phyloP scores from a whole-genome alignment of 2,888 invertebrate species.

The Pandemis heparana region DNA sequence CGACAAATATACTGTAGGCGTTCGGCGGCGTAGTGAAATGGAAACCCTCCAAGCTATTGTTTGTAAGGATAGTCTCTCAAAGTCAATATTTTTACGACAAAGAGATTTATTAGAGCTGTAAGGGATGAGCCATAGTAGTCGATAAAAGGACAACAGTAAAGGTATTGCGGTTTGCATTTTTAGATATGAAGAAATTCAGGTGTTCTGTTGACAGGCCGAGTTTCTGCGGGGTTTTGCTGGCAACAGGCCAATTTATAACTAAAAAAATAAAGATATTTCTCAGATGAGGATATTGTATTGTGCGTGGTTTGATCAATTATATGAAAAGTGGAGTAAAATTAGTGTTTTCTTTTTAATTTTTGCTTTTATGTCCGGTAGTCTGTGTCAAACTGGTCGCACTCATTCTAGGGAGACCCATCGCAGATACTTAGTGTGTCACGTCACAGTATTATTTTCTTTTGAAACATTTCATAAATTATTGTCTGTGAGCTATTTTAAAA shows the following conservation, averaged over 20 bases:
- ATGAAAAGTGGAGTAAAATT: neutral
- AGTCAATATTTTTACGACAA: slow-evolving; percentile 36
- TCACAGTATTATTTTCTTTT: slow-evolving; percentile 1
- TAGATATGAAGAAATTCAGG: slow-evolving; percentile 4
- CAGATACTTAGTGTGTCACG: neutral
- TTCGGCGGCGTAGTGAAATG: slow-evolving; percentile 49
- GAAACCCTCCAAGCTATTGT: slow-evolving; percentile 61
- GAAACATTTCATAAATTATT: neutral
- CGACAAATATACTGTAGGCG: slow-evolving; percentile 61
- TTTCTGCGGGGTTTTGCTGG: slow-evolving; percentile 11
- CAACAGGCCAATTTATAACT: neutral
- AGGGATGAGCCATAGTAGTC: slow-evolving; percentile 16
- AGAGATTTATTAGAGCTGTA: slow-evolving; percentile 25
- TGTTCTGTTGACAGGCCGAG: neutral
- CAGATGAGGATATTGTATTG: neutral
- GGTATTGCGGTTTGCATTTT: slow-evolving; percentile 28
- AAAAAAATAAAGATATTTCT: neutral
- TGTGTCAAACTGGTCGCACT: neutral
- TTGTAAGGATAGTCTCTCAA: slow-evolving; percentile 43
- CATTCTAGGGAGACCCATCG: neutral
- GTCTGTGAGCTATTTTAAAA: neutral
- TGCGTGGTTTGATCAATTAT: slow-evolving; percentile 13
- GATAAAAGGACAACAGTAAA: slow-evolving; percentile 1
- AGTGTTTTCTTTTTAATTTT: neutral
- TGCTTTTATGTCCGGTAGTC: neutral